Evolutionary conservation across 2,113 vertebrate genomes (phyloP).

Genomic region (Phainopepla nitens): DNA sequence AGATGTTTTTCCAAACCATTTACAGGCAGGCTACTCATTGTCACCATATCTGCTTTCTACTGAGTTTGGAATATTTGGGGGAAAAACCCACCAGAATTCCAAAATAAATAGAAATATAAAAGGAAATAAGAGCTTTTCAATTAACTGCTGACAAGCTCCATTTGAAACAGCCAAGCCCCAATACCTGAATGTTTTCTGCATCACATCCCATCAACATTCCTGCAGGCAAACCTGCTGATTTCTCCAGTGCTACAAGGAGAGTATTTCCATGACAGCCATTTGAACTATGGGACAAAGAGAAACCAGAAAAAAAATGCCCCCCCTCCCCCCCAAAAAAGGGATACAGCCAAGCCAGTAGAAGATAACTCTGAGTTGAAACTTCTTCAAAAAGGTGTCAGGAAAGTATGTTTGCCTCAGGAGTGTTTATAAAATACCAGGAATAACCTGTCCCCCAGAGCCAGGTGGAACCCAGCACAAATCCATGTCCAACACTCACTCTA

Average conservation of each 20-base stretch:
- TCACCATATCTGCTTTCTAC: not conserved
- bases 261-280: not conserved
- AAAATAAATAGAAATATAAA: not conserved
- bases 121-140: not conserved
- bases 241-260: not conserved
- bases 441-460: not conserved
- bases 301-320: not conserved
- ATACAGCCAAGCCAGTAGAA: not conserved
- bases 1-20: not conserved
- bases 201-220: not conserved
- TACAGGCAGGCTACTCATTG: not conserved
- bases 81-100: rapidly evolving
- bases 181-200: not conserved
- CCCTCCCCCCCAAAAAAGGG: too few species aligned
- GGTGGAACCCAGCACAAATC: not conserved
- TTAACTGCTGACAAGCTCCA: not conserved
- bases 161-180: not conserved
- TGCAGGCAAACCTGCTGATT: not conserved
- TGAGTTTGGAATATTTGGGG: not conserved
- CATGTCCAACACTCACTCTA: not conserved
- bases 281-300: not conserved
- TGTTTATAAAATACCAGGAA: not conserved
- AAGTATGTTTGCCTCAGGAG: not conserved
- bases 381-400: not conserved
- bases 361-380: not conserved